phyloP scores from a whole-genome alignment of 2,888 invertebrate species.

The Phragmatobia fuliginosa region DNA sequence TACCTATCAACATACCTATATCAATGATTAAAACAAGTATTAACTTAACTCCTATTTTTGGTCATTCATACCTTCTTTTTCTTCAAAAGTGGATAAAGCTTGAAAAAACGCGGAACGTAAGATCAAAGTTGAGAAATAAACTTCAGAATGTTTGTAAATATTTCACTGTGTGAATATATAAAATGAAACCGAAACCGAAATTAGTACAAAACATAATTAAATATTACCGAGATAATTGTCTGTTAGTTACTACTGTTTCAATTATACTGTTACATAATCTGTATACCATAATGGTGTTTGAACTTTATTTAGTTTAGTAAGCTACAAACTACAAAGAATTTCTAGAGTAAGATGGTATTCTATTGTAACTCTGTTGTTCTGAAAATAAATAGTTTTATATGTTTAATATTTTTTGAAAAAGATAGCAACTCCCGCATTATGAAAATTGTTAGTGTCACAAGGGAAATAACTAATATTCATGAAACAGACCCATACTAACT shows the following conservation, averaged over 20 bases:
- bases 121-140: slow-evolving; percentile 3
- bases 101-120: neutral
- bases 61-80: neutral
- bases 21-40: neutral
- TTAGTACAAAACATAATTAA: slow-evolving; percentile 10
- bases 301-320: slow-evolving; percentile 2
- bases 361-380: neutral
- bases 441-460: no score
- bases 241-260: slow-evolving; percentile 6
- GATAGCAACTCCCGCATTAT: no score
- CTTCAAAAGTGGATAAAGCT: neutral
- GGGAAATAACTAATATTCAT: no score
- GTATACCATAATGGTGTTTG: neutral
- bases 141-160: slow-evolving; percentile 1
- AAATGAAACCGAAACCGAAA: slow-evolving; percentile 11
- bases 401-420: neutral
- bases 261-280: slow-evolving; percentile 4
- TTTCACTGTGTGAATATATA: slow-evolving; percentile 10
- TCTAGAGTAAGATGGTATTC: no score
- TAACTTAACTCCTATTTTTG: neutral
- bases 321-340: neutral
- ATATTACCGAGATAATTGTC: slow-evolving; percentile 12
- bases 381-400: neutral
- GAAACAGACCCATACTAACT: no score
- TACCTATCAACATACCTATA: neutral